Conservation (phyloP, 1,140 invertebrate species). For the Papilio dardanus region DNA sequence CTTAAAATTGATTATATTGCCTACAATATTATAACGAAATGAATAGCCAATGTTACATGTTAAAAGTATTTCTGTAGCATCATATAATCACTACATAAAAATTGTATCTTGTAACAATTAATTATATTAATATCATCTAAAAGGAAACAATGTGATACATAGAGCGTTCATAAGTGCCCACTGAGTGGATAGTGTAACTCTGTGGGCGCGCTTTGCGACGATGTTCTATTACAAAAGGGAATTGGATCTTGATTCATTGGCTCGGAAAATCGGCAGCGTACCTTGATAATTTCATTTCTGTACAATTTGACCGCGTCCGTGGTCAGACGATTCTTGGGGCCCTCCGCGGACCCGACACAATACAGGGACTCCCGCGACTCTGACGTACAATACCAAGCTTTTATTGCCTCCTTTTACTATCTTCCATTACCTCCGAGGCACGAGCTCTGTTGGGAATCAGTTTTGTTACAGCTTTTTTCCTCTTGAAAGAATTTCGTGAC, state of each 20-base stretch:
- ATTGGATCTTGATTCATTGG: slow-evolving; percentile 83
- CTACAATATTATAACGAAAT: too few relatives aligned
- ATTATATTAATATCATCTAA: slow-evolving; percentile 8
- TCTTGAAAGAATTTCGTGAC: slow-evolving; percentile 67
- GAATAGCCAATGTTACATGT: too few relatives aligned
- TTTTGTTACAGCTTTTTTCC: slow-evolving; percentile 76
- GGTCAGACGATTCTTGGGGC: slow-evolving; percentile 77
- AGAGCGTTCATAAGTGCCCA: slow-evolving; percentile 64
- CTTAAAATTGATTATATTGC: neutral
- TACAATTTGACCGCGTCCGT: slow-evolving; percentile 82
- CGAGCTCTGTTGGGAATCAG: slow-evolving; percentile 74
- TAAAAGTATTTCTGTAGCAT: too few relatives aligned
- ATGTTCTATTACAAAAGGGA: slow-evolving; percentile 82
- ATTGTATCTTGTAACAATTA: neutral
- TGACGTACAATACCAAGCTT: slow-evolving; percentile 81
- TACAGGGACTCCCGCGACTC: slow-evolving; percentile 72
- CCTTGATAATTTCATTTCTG: slow-evolving; percentile 83
- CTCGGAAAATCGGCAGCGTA: slow-evolving; percentile 82
- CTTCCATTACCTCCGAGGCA: slow-evolving; percentile 78
- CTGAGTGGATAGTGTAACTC: slow-evolving; percentile 78
- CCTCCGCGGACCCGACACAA: slow-evolving; percentile 76
- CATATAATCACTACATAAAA: neutral
- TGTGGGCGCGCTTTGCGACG: slow-evolving; percentile 75
- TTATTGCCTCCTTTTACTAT: slow-evolving; percentile 82
- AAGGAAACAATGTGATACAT: slow-evolving; percentile 59